Conservation (phyloP, 2,888 invertebrate species). For the Drosophila colorata region DNA sequence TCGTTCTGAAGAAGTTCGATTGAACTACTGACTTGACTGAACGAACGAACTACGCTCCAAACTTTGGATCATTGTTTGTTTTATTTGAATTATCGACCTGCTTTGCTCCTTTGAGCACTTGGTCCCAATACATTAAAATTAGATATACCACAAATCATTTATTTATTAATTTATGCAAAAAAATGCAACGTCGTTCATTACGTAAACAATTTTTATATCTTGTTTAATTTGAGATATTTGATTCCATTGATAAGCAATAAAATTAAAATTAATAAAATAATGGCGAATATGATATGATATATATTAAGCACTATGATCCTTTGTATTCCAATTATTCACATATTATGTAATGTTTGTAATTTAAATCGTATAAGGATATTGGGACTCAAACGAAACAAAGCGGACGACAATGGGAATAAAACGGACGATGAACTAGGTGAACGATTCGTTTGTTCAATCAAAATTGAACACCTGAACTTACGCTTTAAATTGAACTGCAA, state of each 20-base stretch:
- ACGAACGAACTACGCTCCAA: background rate
- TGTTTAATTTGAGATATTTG: too few species aligned
- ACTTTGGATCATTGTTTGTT: background rate
- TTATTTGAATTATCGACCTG: background rate
- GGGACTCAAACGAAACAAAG: too few species aligned
- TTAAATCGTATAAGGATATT: background rate
- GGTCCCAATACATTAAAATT: background rate
- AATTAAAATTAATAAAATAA: background rate
- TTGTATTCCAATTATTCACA: too few species aligned
- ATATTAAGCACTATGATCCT: too few species aligned
- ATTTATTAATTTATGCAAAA: background rate
- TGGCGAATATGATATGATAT: background rate
- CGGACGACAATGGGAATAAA: too few species aligned
- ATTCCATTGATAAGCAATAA: background rate
- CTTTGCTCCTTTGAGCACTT: too few species aligned
- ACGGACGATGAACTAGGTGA: too few species aligned
- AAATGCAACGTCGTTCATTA: too few species aligned
- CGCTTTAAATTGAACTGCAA: background rate
- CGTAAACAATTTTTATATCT: background rate
- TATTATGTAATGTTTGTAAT: background rate
- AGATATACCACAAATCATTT: background rate
- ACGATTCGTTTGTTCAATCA: background rate
- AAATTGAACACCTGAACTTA: background rate
- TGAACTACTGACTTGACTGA: background rate
- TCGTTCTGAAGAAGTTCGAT: background rate